phyloP scores from a whole-genome alignment of 2,888 invertebrate genomes.

The Anorthoa munda region DNA sequence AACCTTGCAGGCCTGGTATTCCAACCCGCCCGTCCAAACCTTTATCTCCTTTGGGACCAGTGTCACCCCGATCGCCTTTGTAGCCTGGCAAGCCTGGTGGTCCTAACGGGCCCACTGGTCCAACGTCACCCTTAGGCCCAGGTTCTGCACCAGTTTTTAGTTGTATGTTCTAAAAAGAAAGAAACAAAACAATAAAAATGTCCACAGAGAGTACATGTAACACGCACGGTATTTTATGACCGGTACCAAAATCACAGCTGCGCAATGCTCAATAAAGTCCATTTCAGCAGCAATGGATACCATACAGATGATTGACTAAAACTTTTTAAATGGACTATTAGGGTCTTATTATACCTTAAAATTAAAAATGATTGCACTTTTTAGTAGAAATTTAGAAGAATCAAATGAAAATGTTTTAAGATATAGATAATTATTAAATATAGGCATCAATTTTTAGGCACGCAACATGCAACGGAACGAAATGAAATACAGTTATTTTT shows the following conservation, averaged over 20 bases:
- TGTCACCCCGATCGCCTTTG: background rate
- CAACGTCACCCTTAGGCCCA: background rate
- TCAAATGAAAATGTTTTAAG: no score
- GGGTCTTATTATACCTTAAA: no score
- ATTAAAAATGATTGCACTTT: no score
- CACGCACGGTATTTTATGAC: no score
- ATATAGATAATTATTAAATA: background rate
- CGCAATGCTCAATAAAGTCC: no score
- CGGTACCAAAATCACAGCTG: no score
- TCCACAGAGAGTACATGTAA: no score
- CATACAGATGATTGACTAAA: no score
- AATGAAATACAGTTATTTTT: background rate
- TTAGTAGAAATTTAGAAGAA: no score
- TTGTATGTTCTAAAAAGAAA: background rate
- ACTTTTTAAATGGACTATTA: no score
- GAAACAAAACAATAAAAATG: background rate
- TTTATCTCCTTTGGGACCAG: slow-evolving; percentile 5
- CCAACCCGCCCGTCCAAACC: background rate
- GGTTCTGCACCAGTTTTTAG: background rate
- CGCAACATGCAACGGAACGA: background rate
- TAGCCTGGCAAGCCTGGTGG: background rate
- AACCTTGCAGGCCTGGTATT: background rate
- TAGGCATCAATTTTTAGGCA: background rate
- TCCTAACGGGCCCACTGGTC: background rate
- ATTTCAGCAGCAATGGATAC: no score